Conservation (phyloP, 53 echinoderm and acorn worm species). For the Arbacia lixula region DNA sequence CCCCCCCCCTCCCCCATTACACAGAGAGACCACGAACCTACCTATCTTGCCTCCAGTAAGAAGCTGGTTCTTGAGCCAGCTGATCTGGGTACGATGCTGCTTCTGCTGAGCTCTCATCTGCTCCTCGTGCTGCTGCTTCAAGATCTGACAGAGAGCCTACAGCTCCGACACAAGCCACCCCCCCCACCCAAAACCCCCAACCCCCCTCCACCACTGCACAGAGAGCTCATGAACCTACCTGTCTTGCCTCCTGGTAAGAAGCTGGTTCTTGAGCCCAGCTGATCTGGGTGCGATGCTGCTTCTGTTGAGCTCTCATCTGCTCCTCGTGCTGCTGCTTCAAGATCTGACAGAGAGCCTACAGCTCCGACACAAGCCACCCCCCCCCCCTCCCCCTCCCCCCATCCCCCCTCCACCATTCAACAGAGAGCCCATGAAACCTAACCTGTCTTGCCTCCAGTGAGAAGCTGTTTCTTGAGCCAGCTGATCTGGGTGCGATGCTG, state of each 20-base stretch:
- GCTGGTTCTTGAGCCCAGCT: constrained; percentile 59
- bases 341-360: no score
- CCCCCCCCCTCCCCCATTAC: no score
- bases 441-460: constrained; percentile 10
- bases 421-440: no score
- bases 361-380: no score
- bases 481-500: constrained; percentile 80
- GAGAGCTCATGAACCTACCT: no score
- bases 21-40: no score
- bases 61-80: constrained; percentile 55
- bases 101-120: constrained; percentile 65
- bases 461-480: constrained; percentile 59
- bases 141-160: background rate
- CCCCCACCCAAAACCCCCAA: no score
- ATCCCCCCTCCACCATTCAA: no score
- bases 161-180: no score
- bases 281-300: constrained; percentile 83
- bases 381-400: no score
- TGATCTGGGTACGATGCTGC: constrained; percentile 75
- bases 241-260: constrained; percentile 18
- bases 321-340: constrained; percentile 73
- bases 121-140: constrained; percentile 69
- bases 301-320: constrained; percentile 68
- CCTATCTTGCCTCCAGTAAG: no score
- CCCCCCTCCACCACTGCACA: no score